Evolutionary conservation across 1,140 invertebrate genomes (phyloP).

Genomic region (Orchestia grillus): DNA sequence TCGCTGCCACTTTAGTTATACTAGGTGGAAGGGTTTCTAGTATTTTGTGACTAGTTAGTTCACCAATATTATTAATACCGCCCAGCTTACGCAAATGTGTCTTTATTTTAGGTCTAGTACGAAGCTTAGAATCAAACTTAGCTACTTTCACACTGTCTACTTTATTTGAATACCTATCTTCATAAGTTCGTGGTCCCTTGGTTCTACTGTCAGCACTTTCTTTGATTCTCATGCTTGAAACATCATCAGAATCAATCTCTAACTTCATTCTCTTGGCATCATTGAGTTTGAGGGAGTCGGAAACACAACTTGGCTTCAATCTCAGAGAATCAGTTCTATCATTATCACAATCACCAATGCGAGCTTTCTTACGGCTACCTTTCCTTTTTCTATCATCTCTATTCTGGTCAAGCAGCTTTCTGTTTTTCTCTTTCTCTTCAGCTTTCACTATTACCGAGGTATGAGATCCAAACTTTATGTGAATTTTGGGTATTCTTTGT

Average conservation of each 20-base stretch:
- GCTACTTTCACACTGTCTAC: conserved; percentile 62
- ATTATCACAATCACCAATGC: conserved; percentile 64
- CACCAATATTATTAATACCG: conserved; percentile 67
- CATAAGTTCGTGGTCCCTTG: conserved; percentile 62
- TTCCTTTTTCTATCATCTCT: conserved; percentile 64
- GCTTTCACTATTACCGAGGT: conserved; percentile 67
- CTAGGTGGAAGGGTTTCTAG: conserved; percentile 67
- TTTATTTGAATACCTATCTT: conserved; percentile 64
- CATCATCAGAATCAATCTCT: conserved; percentile 64
- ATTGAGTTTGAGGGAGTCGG: conserved; percentile 61
- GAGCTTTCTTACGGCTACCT: conserved; percentile 62
- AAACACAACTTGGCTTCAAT: conserved; percentile 23
- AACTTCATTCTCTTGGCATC: conserved; percentile 65
- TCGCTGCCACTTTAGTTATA: conserved; percentile 67
- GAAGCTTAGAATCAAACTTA: conserved; percentile 63
- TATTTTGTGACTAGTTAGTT: conserved; percentile 68
- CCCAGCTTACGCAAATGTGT: conserved; percentile 65
- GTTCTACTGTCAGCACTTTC: conserved; percentile 64
- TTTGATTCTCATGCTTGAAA: conserved; percentile 66
- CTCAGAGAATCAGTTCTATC: conserved; percentile 70
- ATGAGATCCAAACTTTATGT: conserved; percentile 80
- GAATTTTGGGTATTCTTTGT: conserved; percentile 87
- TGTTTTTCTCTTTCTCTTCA: conserved; percentile 62
- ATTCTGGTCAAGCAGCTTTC: conserved; percentile 62
- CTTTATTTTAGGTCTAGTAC: conserved; percentile 65